Evolutionary conservation across 2,797 vertebrate species (phyloP).

Genomic region (Fringilla coelebs): DNA sequence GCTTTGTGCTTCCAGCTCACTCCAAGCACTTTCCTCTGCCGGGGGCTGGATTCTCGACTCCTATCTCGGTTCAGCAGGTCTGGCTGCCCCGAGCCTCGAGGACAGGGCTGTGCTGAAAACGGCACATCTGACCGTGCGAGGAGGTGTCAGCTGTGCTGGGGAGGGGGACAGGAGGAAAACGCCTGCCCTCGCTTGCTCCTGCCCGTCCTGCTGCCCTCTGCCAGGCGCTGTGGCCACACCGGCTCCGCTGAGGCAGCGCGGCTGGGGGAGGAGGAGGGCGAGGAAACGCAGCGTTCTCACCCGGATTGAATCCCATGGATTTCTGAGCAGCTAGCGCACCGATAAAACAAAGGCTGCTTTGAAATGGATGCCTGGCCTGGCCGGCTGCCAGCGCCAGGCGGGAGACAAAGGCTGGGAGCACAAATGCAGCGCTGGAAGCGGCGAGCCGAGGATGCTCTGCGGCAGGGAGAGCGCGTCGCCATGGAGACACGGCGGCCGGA

Average conservation of each 20-base stretch:
- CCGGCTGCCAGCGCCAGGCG: neutral
- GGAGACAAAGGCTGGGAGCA: constrained; percentile 53
- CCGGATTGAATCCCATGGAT: neutral
- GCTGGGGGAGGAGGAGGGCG: neutral
- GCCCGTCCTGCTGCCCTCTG: neutral
- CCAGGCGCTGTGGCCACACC: neutral
- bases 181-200: neutral
- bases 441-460: constrained; percentile 65
- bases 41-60: neutral
- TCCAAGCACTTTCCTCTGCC: neutral
- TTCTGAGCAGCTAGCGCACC: constrained; percentile 25
- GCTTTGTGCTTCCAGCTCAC: neutral
- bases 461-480: constrained; percentile 65
- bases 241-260: rapidly evolving
- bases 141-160: neutral
- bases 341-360: constrained; percentile 66
- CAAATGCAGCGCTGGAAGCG: constrained; percentile 35
- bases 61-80: neutral
- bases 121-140: neutral
- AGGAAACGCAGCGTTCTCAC: neutral
- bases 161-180: neutral
- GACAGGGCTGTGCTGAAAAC: neutral
- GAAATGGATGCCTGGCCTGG: constrained; percentile 66
- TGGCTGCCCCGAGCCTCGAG: neutral
- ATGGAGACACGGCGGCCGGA: constrained; percentile 59